Base-by-base conservation (phyloP, 2,888 invertebrate species). In the Leptinotarsa peninsularis region DNA sequence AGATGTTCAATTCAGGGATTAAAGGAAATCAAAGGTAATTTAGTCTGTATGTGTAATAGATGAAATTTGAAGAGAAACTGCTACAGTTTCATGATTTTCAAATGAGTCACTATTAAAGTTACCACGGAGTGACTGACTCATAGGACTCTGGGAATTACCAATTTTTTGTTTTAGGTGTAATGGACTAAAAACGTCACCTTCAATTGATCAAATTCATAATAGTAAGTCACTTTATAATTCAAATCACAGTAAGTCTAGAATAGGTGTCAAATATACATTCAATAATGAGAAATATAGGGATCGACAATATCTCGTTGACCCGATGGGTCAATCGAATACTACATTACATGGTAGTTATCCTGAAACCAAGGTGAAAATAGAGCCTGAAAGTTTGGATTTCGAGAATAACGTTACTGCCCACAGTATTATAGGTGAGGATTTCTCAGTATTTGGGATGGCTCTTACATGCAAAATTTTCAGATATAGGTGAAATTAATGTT, bases 341-440 rank as follows among this genome's bases (percentile, higher is more conserved):
- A 75, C 63, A 49, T 58, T 70, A 56, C 80, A 79, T 78, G 78
- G 77, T 70, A 78, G 79, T 74, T 78, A 71, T 76, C 67, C 78
- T 75, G 81, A 82, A 74, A 73, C 78, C 72, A 82, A 84, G 81
- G 80, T 85, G 77, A 85, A 84, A 80, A 73, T 82, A 67, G 81
- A 83, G 77, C 68, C 72, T 23, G 82, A 81, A 60, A 80, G 81
- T 66, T 79, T 82, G 72, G 82, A 85, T 77, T 82, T 81, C 71
- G 85, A 86, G 78, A 82, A 84, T 77, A 86, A 85, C 81, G 83
- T 84, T 81, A 83, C 85, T 85, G 84, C 86, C 81, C 86, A 87
- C 88, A 88, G 88, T 88, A 88, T 88, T 88, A 88, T 88, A 88
- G 88, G 88, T 88, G 78, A 81, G 80, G 71, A 49, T 43, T 43